Conservation (phyloP, 2,797 vertebrate genomes). For the Oreochromis grahami region DNA sequence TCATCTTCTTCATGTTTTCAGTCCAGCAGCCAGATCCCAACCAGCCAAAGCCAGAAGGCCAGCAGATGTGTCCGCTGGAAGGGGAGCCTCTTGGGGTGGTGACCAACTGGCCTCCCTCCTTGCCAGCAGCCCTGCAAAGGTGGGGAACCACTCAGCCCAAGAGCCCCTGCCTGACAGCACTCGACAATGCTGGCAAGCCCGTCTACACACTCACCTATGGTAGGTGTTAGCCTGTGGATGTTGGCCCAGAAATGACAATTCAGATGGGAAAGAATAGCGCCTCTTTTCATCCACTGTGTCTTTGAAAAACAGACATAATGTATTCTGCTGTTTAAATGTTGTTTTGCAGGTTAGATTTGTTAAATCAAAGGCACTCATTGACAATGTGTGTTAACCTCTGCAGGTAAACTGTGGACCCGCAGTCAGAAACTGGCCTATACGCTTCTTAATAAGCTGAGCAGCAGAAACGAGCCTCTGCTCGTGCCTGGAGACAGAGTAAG, state of each 20-base stretch:
- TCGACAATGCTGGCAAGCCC: conserved; percentile 90
- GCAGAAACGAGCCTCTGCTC: conserved; percentile 88
- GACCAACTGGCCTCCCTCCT: conserved; percentile 82
- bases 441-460: conserved; percentile 90
- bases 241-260: neutral
- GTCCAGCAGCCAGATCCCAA: conserved; percentile 90
- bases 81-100: conserved; percentile 82
- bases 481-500: conserved; percentile 92
- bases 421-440: conserved; percentile 95
- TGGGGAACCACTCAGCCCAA: conserved; percentile 91
- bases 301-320: neutral
- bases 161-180: conserved; percentile 86
- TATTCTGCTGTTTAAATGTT: neutral
- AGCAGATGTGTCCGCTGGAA: conserved; percentile 80
- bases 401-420: conserved; percentile 95
- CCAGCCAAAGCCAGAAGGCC: conserved; percentile 92
- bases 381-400: neutral
- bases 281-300: neutral
- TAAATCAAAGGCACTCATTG: neutral
- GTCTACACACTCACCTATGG: conserved; percentile 91
- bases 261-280: neutral
- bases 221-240: conserved; percentile 42
- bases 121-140: conserved; percentile 85
- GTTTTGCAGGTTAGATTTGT: neutral
- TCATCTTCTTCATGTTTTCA: conserved; percentile 26